These are phyloP conservation scores for Sapajus apella DNA, from an alignment of 2,113 vertebrate species.

Conservation along the genomic window DNA sequence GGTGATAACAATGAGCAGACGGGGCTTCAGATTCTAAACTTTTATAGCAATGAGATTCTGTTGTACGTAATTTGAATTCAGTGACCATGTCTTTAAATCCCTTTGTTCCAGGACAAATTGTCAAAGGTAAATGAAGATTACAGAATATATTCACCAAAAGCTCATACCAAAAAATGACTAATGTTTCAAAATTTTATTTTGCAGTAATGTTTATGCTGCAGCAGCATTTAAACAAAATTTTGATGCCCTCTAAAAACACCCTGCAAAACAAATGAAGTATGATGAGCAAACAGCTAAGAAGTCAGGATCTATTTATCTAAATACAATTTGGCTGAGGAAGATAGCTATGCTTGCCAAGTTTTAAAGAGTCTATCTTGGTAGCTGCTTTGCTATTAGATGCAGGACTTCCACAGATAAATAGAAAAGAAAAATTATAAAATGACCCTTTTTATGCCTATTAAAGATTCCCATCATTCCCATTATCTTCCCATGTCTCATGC, in stretches of 20 bases:
- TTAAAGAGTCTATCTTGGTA: neutral
- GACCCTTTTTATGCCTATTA: too few relatives aligned
- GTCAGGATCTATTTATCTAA: conserved; percentile 62
- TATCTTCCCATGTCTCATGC: neutral
- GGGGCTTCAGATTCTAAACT: neutral
- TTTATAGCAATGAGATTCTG: neutral
- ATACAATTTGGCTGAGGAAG: conserved; percentile 40
- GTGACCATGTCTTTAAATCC: neutral
- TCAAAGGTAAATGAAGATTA: conserved; percentile 42
- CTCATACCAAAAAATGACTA: conserved; percentile 25
- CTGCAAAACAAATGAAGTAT: conserved; percentile 55
- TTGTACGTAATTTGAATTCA: conserved; percentile 45
- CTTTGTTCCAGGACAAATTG: conserved; percentile 43
- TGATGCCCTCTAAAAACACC: conserved; percentile 49
- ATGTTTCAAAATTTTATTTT: conserved; percentile 54
- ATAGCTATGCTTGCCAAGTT: conserved; percentile 51
- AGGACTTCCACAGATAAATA: neutral
- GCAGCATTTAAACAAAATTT: conserved; percentile 44
- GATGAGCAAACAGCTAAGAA: conserved; percentile 40
- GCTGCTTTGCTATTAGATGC: conserved; percentile 28
- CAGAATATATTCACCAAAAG: neutral
- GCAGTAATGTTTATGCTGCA: neutral
- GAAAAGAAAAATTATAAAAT: conserved; percentile 38
- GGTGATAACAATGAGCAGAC: neutral
- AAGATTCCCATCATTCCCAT: neutral